phyloP scores from a whole-genome alignment of 1,140 invertebrate species.

The Camponotus floridanus region DNA sequence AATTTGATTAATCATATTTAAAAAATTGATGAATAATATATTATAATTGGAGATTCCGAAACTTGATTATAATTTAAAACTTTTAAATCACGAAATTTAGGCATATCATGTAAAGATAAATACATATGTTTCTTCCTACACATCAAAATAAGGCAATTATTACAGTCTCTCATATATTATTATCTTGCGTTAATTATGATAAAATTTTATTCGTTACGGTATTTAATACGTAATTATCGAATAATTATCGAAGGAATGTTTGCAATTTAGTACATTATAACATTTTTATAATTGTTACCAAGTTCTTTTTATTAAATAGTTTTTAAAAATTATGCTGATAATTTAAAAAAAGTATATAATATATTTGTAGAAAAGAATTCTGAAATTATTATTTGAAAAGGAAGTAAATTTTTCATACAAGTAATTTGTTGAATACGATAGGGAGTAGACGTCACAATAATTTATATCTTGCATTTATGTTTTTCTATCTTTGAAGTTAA shows the following conservation, averaged over 20 bases:
- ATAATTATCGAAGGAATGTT: no score
- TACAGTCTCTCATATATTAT: not conserved
- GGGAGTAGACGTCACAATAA: no score
- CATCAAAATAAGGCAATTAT: conserved; percentile 7
- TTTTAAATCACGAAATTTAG: not conserved
- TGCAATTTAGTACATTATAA: not conserved
- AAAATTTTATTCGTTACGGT: not conserved
- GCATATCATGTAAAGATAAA: not conserved
- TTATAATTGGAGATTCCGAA: not conserved
- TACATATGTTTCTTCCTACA: not conserved
- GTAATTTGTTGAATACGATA: not conserved
- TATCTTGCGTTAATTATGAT: not conserved
- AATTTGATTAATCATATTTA: not conserved
- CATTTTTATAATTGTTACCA: not conserved
- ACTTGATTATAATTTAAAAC: not conserved
- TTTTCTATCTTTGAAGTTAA: no score
- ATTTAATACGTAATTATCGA: not conserved
- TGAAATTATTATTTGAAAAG: not conserved
- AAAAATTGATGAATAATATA: not conserved
- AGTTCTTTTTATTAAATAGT: no score
- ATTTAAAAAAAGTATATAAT: not conserved
- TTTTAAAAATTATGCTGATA: not conserved
- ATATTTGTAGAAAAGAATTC: no score
- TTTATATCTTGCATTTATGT: no score
- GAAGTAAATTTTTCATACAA: not conserved